phyloP scores from a whole-genome alignment of 2,113 vertebrate genomes.

The Steatornis caripensis region DNA sequence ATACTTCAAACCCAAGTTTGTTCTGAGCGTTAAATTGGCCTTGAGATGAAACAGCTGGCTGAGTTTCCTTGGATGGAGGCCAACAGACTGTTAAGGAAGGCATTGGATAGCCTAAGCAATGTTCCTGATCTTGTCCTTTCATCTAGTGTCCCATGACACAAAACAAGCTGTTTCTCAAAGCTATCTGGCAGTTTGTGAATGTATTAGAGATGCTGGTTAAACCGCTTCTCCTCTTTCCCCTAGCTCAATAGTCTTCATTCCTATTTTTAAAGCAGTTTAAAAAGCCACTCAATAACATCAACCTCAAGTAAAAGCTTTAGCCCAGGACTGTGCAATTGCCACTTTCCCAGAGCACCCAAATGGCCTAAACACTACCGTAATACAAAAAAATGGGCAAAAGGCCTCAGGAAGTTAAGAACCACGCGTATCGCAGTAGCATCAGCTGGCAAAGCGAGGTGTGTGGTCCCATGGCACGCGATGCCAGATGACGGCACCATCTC shows the following conservation, averaged over 20 bases:
- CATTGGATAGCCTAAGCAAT: background rate
- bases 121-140: slow-evolving; percentile 1
- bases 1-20: background rate
- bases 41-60: slow-evolving; percentile 27
- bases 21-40: slow-evolving; percentile 19
- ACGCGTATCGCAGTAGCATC: background rate
- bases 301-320: background rate
- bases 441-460: background rate
- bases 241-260: background rate
- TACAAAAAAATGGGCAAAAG: rapidly evolving
- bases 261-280: background rate
- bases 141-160: background rate
- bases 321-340: background rate
- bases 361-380: background rate
- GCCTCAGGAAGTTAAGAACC: background rate
- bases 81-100: background rate
- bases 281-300: background rate
- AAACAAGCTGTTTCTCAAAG: background rate
- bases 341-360: background rate
- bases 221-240: background rate
- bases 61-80: slow-evolving; percentile 26
- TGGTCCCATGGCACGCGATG: rapidly evolving
- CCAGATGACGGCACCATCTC: background rate
- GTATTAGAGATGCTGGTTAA: background rate
- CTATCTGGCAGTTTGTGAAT: background rate